phyloP scores from a whole-genome alignment of 2,888 invertebrate genomes.

The Protophormia terraenovae region DNA sequence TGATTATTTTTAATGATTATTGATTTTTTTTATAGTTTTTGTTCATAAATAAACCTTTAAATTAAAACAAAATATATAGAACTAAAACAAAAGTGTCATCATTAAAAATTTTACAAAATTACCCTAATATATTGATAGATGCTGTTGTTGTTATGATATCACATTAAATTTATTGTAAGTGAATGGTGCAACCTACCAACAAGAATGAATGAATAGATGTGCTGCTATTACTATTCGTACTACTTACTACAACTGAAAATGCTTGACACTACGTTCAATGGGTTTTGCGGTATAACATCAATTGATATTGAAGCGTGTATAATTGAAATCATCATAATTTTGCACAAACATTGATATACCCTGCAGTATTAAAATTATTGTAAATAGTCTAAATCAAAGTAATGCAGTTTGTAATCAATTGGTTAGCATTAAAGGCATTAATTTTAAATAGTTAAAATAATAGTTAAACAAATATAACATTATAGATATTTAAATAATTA shows the following conservation, averaged over 20 bases:
- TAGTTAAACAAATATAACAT: too few relatives aligned
- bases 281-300: background rate
- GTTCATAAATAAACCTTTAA: background rate
- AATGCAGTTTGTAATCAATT: too few relatives aligned
- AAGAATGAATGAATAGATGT: background rate
- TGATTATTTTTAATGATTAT: background rate
- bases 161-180: background rate
- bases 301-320: constrained; percentile 10
- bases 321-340: constrained; percentile 1
- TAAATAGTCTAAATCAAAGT: too few relatives aligned
- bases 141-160: background rate
- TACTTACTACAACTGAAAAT: background rate
- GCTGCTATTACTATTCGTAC: background rate
- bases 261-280: constrained; percentile 1
- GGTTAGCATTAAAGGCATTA: too few relatives aligned
- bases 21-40: background rate
- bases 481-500: too few relatives aligned
- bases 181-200: background rate
- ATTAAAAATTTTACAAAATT: constrained; percentile 17
- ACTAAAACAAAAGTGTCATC: constrained; percentile 6
- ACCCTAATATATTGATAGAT: too few relatives aligned
- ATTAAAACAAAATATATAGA: background rate
- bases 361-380: background rate
- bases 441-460: too few relatives aligned
- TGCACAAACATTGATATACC: background rate